These are phyloP conservation scores for Scaptodrosophila lebanonensis DNA, from an alignment of 1,140 invertebrate species.

Conservation along the genomic window DNA sequence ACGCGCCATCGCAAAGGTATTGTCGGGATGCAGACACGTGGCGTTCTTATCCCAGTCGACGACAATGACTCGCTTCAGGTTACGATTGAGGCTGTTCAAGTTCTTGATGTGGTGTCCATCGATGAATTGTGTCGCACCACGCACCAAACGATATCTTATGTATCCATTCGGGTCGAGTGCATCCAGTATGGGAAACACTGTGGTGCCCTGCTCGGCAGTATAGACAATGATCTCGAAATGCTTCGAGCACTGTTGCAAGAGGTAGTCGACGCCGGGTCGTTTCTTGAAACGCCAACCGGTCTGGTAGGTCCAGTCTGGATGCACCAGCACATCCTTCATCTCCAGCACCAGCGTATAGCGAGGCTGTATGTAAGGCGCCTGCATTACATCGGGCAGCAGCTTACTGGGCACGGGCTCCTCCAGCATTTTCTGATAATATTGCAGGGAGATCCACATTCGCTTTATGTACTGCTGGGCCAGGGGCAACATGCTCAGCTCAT, in stretches of 20 bases:
- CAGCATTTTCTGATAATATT: conserved; percentile 90
- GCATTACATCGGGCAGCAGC: conserved; percentile 94
- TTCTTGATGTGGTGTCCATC: conserved; percentile 98
- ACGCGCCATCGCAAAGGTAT: conserved; percentile 90
- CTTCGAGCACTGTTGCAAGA: conserved; percentile 92
- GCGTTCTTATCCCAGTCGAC: conserved; percentile 95
- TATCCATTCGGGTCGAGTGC: conserved; percentile 92
- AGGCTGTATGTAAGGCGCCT: conserved; percentile 95
- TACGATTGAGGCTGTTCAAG: conserved; percentile 94
- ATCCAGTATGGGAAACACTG: conserved; percentile 95
- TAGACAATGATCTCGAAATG: conserved; percentile 98
- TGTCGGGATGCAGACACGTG: conserved; percentile 91
- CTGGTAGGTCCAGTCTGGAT: conserved; percentile 97
- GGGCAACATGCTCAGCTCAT: conserved; percentile 88
- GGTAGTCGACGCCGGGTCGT: conserved; percentile 96
- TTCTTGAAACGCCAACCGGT: conserved; percentile 94
- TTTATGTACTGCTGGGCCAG: conserved; percentile 84
- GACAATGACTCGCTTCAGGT: conserved; percentile 95
- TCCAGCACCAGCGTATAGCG: conserved; percentile 98
- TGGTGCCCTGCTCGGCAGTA: conserved; percentile 93
- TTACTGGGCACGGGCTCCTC: conserved; percentile 95
- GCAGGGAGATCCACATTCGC: conserved; percentile 85
- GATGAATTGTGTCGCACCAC: conserved; percentile 96
- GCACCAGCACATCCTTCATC: conserved; percentile 95
- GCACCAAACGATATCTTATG: conserved; percentile 93